These are phyloP conservation scores for Andinoacara biseriatus DNA, from an alignment of 2,113 vertebrate genomes.

Conservation along the genomic window DNA sequence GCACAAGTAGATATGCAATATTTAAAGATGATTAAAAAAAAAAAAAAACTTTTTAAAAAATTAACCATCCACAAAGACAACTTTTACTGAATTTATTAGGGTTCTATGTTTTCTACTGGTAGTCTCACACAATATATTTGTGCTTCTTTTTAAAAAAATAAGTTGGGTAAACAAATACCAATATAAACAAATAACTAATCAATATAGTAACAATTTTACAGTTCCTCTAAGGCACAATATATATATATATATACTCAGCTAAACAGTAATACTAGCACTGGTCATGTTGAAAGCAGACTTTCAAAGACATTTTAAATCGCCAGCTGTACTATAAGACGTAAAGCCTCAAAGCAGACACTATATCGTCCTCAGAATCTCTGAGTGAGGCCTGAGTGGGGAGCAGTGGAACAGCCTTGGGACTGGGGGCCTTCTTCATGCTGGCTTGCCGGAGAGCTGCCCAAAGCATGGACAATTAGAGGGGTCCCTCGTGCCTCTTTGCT, in stretches of 20 bases:
- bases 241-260: conserved; percentile 28
- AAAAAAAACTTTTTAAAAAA: not conserved
- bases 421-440: conserved; percentile 76
- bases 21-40: not conserved
- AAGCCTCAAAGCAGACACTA: conserved; percentile 73
- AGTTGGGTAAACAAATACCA: not conserved
- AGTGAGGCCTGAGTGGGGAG: conserved; percentile 68
- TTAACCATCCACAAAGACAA: not conserved
- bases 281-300: conserved; percentile 62
- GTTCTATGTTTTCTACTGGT: not conserved
- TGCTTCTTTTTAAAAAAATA: not conserved
- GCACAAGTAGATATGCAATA: not conserved
- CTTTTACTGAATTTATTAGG: not conserved
- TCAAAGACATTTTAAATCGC: conserved; percentile 68
- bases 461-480: conserved; percentile 84
- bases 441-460: conserved; percentile 81
- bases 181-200: not conserved
- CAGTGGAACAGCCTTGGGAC: conserved; percentile 74
- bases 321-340: conserved; percentile 53
- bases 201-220: not conserved
- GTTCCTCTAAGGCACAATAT: not conserved
- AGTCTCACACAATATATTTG: not conserved
- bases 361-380: conserved; percentile 66
- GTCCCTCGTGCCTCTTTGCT: conserved; percentile 85
- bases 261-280: conserved; percentile 31